These are phyloP conservation scores for Apoderus coryli DNA, from an alignment of 2,888 invertebrate species.

Conservation along the genomic window DNA sequence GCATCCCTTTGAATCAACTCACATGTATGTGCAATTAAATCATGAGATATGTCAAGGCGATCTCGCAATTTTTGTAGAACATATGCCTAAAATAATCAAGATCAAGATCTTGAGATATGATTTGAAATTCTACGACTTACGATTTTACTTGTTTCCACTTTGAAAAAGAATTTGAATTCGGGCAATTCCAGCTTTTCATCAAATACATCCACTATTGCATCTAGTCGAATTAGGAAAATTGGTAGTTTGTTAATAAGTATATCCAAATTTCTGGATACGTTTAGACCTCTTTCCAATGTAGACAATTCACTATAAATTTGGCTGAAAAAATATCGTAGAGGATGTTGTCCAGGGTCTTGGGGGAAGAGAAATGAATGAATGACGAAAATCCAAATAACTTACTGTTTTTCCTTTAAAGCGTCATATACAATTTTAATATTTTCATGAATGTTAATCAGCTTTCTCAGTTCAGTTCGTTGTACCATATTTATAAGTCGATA, in stretches of 20 bases:
- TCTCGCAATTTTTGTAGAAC: constrained; percentile 36
- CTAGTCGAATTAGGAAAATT: constrained; percentile 42
- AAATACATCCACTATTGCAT: constrained; percentile 44
- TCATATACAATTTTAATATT: constrained; percentile 38
- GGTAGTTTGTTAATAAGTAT: constrained; percentile 49
- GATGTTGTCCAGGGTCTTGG: too few relatives aligned
- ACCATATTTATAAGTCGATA: constrained; percentile 30
- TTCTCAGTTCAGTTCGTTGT: constrained; percentile 39
- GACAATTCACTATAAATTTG: constrained; percentile 47
- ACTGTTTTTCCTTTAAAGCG: too few relatives aligned
- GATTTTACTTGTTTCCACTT: constrained; percentile 48
- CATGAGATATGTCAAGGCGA: constrained; percentile 35
- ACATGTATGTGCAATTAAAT: constrained; percentile 38
- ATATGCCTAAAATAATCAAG: constrained; percentile 32
- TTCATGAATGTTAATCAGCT: constrained; percentile 39
- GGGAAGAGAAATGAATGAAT: too few relatives aligned
- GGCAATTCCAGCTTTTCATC: constrained; percentile 48
- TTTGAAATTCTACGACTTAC: constrained; percentile 35
- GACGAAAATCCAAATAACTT: too few relatives aligned
- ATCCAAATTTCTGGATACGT: constrained; percentile 45
- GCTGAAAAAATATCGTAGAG: too few relatives aligned
- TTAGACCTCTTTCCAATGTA: constrained; percentile 41
- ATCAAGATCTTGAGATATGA: neutral
- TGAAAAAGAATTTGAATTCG: constrained; percentile 47
- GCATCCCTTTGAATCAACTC: constrained; percentile 46